phyloP scores from a whole-genome alignment of 2,113 vertebrate species.

The Elaphurus davidianus region DNA sequence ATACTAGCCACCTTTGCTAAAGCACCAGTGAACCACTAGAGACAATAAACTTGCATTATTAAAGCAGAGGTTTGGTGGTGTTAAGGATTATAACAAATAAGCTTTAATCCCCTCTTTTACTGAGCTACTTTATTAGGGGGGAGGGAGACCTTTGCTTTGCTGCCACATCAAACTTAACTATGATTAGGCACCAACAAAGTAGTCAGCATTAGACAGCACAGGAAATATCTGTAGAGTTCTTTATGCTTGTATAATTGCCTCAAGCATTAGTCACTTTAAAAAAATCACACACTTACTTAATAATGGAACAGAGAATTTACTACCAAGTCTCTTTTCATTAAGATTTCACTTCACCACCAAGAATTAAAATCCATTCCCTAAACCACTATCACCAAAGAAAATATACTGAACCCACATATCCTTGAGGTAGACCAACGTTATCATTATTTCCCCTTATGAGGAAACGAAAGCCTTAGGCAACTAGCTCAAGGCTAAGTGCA shows the following conservation, averaged over 20 bases:
- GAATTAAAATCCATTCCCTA: conserved; percentile 41
- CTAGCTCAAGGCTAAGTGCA: neutral
- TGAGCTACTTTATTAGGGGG: conserved; percentile 64
- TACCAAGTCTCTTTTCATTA: conserved; percentile 66
- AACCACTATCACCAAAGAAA: conserved; percentile 22
- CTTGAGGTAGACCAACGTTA: conserved; percentile 12
- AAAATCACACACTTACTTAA: conserved; percentile 50
- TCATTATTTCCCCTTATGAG: conserved; percentile 44
- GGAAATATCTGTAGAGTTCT: conserved; percentile 67
- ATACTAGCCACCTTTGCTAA: conserved; percentile 38
- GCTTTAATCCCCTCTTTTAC: conserved; percentile 67
- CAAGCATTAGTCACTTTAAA: conserved; percentile 60
- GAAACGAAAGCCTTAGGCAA: conserved; percentile 26
- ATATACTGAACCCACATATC: neutral
- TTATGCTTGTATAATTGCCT: conserved; percentile 63
- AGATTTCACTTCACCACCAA: conserved; percentile 60
- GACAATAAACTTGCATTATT: conserved; percentile 64
- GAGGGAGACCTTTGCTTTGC: conserved; percentile 45
- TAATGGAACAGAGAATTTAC: conserved; percentile 66
- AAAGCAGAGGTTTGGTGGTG: conserved; percentile 54
- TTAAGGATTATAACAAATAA: conserved; percentile 64
- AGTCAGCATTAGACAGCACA: conserved; percentile 57
- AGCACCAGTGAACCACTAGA: conserved; percentile 36
- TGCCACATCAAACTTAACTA: conserved; percentile 61
- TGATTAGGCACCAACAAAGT: conserved; percentile 57